phyloP scores from a whole-genome alignment of 2,888 invertebrate species.

The Lepidocyrtoides sp. region DNA sequence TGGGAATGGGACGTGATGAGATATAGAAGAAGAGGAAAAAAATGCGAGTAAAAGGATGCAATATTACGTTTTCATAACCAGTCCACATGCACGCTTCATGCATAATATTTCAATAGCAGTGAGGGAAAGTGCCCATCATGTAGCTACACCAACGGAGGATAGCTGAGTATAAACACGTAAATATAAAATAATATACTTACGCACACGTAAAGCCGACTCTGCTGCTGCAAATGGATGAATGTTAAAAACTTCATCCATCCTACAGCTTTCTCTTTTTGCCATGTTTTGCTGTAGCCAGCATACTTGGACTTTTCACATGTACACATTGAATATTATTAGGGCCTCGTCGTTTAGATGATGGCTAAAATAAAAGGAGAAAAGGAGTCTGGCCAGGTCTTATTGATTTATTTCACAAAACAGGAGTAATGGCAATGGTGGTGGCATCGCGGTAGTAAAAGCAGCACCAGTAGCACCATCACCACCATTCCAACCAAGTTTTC shows the following conservation, averaged over 20 bases:
- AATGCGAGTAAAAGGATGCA: constrained; percentile 13
- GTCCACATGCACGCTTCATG: neutral
- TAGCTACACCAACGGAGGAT: neutral
- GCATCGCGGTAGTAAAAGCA: neutral
- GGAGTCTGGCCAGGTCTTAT: constrained; percentile 59
- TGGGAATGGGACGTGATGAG: neutral
- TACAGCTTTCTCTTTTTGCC: neutral
- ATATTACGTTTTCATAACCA: constrained; percentile 35
- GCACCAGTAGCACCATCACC: neutral
- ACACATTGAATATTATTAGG: constrained; percentile 32
- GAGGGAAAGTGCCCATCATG: constrained; percentile 42
- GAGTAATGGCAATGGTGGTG: neutral
- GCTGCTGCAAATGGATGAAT: neutral
- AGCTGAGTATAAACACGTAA: constrained; percentile 32
- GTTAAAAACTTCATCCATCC: neutral
- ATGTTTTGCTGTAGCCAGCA: neutral
- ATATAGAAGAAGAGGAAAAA: neutral
- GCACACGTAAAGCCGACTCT: constrained; percentile 7
- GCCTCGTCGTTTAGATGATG: constrained; percentile 23
- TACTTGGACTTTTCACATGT: constrained; percentile 1
- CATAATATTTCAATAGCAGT: constrained; percentile 19
- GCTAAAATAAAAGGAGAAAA: constrained; percentile 53
- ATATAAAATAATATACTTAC: constrained; percentile 39
- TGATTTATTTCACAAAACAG: constrained; percentile 69
- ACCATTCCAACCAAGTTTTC: constrained; percentile 29